Evolutionary conservation across 2,113 vertebrate species (phyloP).

Genomic region (Urocitellus parryii): DNA sequence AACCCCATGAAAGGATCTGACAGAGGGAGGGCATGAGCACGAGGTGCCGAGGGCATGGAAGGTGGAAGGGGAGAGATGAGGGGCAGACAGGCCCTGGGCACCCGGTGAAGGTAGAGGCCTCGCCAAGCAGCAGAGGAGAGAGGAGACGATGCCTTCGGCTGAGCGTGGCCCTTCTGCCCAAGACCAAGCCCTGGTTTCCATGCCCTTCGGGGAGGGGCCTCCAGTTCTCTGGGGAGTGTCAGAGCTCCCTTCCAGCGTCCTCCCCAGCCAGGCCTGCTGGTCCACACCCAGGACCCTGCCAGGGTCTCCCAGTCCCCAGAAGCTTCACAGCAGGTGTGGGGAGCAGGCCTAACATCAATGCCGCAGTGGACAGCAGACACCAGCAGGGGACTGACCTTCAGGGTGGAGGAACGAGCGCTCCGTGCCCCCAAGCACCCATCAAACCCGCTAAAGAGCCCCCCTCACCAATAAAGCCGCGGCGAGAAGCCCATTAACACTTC

Average conservation of each 20-base stretch:
- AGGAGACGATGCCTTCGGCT: too few species aligned
- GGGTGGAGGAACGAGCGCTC: rapidly evolving
- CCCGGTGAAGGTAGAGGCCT: background rate
- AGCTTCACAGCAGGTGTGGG: conserved; percentile 21
- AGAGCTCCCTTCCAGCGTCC: background rate
- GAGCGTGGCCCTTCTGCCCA: background rate
- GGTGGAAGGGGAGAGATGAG: background rate
- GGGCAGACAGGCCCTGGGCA: background rate
- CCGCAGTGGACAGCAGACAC: background rate
- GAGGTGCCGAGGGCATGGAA: background rate
- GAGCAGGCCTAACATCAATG: too few species aligned
- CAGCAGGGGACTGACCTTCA: background rate
- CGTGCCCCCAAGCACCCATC: background rate
- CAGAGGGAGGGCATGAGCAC: background rate
- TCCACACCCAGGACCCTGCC: background rate
- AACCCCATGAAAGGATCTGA: rapidly evolving
- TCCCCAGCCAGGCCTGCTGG: background rate
- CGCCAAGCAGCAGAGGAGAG: rapidly evolving
- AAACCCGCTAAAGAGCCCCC: conserved; percentile 9
- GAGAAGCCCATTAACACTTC: conserved; percentile 74
- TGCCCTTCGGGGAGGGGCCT: background rate
- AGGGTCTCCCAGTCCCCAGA: background rate
- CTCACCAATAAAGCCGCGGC: conserved; percentile 70
- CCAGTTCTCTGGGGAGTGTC: background rate
- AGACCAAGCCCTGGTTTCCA: background rate